These are phyloP conservation scores for Lampris megalopsis DNA, from an alignment of 2,113 vertebrate species.

Conservation along the genomic window DNA sequence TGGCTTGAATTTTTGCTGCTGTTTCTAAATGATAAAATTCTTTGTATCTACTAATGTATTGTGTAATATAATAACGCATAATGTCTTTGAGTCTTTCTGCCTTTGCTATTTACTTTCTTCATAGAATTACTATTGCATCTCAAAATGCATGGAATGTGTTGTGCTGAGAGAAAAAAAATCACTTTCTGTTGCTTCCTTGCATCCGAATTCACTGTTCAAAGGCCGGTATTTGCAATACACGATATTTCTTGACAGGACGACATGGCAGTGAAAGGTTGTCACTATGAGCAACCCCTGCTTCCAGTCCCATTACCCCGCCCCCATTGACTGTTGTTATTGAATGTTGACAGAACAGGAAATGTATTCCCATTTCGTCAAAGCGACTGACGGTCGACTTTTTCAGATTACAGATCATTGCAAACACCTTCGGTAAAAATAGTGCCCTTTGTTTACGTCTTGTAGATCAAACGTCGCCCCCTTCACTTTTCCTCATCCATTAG, in stretches of 20 bases:
- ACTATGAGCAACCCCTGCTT: neutral
- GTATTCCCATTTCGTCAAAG: neutral
- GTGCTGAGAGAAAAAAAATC: neutral
- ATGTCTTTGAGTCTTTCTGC: neutral
- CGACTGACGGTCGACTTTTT: slow-evolving; percentile 10
- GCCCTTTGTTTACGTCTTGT: slow-evolving; percentile 31
- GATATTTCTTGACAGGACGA: slow-evolving; percentile 19
- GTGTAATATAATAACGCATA: no score
- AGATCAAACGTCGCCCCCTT: slow-evolving; percentile 25
- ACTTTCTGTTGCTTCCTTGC: neutral
- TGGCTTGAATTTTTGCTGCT: no score
- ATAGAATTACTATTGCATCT: no score
- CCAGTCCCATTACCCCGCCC: neutral
- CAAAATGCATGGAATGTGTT: neutral
- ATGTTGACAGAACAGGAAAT: slow-evolving; percentile 14
- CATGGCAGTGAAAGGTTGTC: neutral
- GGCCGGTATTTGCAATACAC: slow-evolving; percentile 8
- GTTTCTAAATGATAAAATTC: no score
- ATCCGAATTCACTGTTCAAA: slow-evolving; percentile 1
- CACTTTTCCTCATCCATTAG: slow-evolving; percentile 45
- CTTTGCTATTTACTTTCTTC: neutral
- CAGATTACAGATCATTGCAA: slow-evolving; percentile 27
- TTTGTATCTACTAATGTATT: no score
- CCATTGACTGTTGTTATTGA: slow-evolving; percentile 12
- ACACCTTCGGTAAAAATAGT: slow-evolving; percentile 5